phyloP scores from a whole-genome alignment of 1,140 invertebrate species.

The Drosophila quadrilineata region DNA sequence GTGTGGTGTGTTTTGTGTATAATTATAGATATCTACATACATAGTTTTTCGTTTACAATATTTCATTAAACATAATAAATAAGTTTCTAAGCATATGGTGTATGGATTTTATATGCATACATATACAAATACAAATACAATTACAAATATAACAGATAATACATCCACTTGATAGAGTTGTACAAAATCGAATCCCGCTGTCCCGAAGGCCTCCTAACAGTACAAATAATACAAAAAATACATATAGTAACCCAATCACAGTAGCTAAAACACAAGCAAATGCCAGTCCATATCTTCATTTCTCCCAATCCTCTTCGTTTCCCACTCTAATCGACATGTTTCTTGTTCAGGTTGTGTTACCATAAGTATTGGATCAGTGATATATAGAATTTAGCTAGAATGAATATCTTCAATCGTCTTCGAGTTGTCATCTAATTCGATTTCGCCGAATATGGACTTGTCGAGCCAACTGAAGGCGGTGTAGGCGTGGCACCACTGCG shows the following conservation, averaged over 20 bases:
- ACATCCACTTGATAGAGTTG: constrained; percentile 52
- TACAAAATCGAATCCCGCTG: constrained; percentile 24
- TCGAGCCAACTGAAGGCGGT: constrained; percentile 81
- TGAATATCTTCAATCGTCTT: too few species aligned
- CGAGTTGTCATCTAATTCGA: constrained; percentile 72
- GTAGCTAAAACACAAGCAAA: constrained; percentile 31
- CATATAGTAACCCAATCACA: constrained; percentile 51
- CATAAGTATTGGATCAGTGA: constrained; percentile 42
- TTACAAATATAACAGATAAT: constrained; percentile 72
- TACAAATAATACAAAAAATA: constrained; percentile 67
- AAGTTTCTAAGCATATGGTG: constrained; percentile 49
- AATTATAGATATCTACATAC: constrained; percentile 53
- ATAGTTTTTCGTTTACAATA: constrained; percentile 51
- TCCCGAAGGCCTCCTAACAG: constrained; percentile 31
- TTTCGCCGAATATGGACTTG: constrained; percentile 80
- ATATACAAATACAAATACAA: constrained; percentile 41
- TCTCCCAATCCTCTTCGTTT: constrained; percentile 4
- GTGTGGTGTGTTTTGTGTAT: constrained; percentile 29
- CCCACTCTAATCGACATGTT: constrained; percentile 5
- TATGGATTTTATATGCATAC: constrained; percentile 44
- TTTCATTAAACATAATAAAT: constrained; percentile 74
- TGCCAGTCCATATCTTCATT: constrained; percentile 18
- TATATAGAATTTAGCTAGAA: constrained; percentile 63
- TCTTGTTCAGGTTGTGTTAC: constrained; percentile 18
- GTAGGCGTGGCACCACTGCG: constrained; percentile 77